Conservation (phyloP, 1,140 invertebrate species). For the Nixonia krombeini region DNA sequence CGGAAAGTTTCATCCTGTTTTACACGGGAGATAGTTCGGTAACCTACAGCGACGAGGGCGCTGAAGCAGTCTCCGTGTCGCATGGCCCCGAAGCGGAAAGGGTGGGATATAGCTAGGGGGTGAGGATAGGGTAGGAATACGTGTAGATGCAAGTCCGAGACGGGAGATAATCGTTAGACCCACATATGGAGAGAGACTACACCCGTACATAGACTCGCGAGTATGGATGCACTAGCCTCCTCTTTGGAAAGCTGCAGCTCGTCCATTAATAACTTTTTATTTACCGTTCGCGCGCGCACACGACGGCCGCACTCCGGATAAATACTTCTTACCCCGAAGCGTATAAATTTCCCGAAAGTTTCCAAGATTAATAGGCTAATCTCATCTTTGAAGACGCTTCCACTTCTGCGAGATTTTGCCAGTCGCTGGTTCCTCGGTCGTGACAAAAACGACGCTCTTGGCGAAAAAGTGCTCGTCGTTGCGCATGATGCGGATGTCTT, state of each 20-base stretch:
- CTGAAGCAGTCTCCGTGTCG: slow-evolving; percentile 29
- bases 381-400: not conserved
- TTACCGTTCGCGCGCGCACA: slow-evolving; percentile 1
- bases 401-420: too few species aligned
- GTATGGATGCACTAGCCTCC: slow-evolving; percentile 21
- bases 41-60: slow-evolving; percentile 44
- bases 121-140: too few species aligned
- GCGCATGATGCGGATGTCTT: too few species aligned
- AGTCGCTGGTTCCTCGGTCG: not conserved
- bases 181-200: slow-evolving; percentile 26
- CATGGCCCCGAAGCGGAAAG: too few species aligned
- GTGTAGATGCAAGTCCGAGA: slow-evolving; percentile 26
- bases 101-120: too few species aligned
- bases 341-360: slow-evolving; percentile 3
- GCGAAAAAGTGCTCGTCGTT: too few species aligned
- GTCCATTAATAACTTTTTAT: slow-evolving; percentile 39
- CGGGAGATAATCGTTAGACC: slow-evolving; percentile 45
- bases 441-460: too few species aligned
- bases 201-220: slow-evolving; percentile 25
- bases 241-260: slow-evolving; percentile 20
- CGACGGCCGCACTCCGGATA: not conserved
- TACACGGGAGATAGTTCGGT: slow-evolving; percentile 46
- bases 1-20: slow-evolving; percentile 49
- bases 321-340: slow-evolving; percentile 8
- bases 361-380: slow-evolving; percentile 4